Evolutionary conservation across 2,113 vertebrate genomes (phyloP).

Genomic region (Paradisaea rubra): DNA sequence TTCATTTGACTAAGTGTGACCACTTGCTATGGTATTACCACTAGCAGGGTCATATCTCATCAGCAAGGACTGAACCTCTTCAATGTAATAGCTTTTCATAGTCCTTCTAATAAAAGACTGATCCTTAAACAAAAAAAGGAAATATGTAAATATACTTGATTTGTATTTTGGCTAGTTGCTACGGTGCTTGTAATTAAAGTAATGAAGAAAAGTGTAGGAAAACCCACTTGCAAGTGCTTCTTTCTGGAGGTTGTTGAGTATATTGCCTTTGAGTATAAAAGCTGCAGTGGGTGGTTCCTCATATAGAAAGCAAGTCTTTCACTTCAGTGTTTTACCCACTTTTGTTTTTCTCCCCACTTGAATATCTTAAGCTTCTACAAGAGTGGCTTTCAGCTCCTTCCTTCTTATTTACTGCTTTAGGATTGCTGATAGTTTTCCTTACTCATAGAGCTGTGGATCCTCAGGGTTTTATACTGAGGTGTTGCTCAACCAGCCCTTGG

Average conservation of each 20-base stretch:
- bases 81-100: accelerated
- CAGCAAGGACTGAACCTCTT: neutral
- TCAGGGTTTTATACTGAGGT: neutral
- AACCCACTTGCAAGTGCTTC: neutral
- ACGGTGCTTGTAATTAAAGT: neutral
- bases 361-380: neutral
- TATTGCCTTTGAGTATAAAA: neutral
- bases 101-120: neutral
- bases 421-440: neutral
- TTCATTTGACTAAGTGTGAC: neutral
- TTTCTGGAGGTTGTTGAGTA: neutral
- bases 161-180: neutral
- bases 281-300: neutral
- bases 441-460: neutral
- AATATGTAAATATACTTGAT: neutral
- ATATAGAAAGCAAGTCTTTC: neutral
- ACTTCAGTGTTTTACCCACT: neutral
- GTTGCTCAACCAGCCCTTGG: neutral
- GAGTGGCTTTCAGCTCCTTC: neutral
- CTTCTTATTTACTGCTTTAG: neutral
- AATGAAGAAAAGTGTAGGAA: neutral
- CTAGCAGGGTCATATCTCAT: neutral
- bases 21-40: neutral
- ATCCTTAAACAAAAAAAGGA: neutral
- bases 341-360: neutral